Evolutionary conservation across 2,113 vertebrate species (phyloP).

Genomic region (Polypterus bichir): DNA sequence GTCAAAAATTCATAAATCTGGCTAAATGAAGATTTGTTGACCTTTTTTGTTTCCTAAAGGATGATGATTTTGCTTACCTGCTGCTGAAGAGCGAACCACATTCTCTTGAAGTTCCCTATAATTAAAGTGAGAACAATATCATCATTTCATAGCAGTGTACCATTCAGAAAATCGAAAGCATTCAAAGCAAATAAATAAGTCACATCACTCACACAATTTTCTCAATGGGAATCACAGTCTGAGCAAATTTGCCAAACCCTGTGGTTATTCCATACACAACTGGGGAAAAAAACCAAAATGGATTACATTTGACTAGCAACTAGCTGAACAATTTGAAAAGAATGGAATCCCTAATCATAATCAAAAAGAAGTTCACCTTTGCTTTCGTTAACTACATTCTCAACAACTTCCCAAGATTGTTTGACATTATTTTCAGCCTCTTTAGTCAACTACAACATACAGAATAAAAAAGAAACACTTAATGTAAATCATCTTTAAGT

Average conservation of each 20-base stretch:
- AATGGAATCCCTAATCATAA: too few relatives aligned
- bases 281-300: background rate
- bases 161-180: too few relatives aligned
- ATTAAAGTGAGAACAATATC: background rate
- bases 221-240: background rate
- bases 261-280: slow-evolving; percentile 13
- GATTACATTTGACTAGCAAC: too few relatives aligned
- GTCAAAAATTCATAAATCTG: too few relatives aligned
- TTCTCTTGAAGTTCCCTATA: slow-evolving; percentile 6
- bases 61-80: background rate
- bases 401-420: slow-evolving; percentile 6
- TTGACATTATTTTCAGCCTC: slow-evolving; percentile 5
- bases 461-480: too few relatives aligned
- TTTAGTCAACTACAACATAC: slow-evolving; percentile 3
- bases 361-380: slow-evolving; percentile 2
- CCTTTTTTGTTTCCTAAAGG: too few relatives aligned
- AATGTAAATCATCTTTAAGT: too few relatives aligned
- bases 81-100: background rate
- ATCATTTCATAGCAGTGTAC: too few relatives aligned
- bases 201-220: slow-evolving; percentile 8
- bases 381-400: slow-evolving; percentile 4
- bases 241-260: slow-evolving; percentile 11
- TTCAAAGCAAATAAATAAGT: background rate
- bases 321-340: too few relatives aligned
- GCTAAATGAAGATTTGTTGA: too few relatives aligned